Evolutionary conservation across 2,888 invertebrate species (phyloP).

Genomic region (Chaetogeoica ovagalla): DNA sequence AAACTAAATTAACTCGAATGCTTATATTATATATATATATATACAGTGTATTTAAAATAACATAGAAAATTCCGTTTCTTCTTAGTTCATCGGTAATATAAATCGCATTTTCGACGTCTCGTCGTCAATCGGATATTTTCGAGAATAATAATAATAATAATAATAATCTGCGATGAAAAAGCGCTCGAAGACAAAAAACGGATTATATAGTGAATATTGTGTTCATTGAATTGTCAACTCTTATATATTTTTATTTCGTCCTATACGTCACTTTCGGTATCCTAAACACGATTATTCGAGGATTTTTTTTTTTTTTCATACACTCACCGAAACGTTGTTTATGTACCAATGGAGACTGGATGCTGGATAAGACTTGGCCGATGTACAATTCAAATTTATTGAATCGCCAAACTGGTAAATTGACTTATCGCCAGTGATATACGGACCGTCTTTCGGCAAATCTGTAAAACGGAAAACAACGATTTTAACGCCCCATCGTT

Average conservation of each 20-base stretch:
- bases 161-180: neutral
- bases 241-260: too few species aligned
- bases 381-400: constrained; percentile 63
- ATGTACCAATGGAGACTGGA: constrained; percentile 63
- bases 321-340: constrained; percentile 61
- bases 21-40: too few species aligned
- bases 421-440: constrained; percentile 62
- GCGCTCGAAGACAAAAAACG: neutral
- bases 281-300: neutral
- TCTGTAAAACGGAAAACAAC: constrained; percentile 58
- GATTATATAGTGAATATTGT: neutral
- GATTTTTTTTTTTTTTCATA: neutral
- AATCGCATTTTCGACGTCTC: too few species aligned
- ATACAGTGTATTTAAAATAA: too few species aligned
- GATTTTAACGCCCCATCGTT: neutral
- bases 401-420: constrained; percentile 63
- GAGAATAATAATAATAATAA: neutral
- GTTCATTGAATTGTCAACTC: neutral
- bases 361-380: constrained; percentile 62
- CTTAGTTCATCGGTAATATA: too few species aligned
- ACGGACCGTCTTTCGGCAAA: constrained; percentile 61
- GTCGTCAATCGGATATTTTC: too few species aligned
- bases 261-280: too few species aligned
- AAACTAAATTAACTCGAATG: neutral
- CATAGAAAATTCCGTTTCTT: too few species aligned